Evolutionary conservation across 2,888 invertebrate genomes (phyloP).

Genomic region (Thecophora atra): DNA sequence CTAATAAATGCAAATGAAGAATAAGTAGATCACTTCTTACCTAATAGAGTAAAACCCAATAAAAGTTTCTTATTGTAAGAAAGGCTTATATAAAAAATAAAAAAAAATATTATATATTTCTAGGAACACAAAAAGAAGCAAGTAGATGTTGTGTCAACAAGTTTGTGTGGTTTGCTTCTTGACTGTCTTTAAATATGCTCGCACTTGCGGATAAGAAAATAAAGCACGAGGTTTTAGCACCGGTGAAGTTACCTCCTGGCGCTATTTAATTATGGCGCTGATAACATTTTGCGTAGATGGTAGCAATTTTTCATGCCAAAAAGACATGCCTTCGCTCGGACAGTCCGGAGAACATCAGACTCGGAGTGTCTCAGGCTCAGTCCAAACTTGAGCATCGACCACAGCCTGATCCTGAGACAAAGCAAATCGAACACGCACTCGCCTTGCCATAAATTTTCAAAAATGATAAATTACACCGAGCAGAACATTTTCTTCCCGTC

Average conservation of each 20-base stretch:
- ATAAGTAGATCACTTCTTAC: too few species aligned
- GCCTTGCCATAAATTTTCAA: constrained; percentile 59
- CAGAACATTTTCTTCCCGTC: constrained; percentile 41
- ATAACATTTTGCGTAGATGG: constrained; percentile 65
- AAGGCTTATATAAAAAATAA: constrained; percentile 3
- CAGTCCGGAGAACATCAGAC: not conserved
- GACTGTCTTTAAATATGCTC: not conserved
- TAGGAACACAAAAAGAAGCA: not conserved
- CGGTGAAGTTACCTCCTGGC: constrained; percentile 56
- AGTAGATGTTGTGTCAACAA: constrained; percentile 14
- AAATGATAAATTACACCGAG: constrained; percentile 60
- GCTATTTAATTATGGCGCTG: constrained; percentile 66
- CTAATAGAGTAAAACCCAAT: too few species aligned
- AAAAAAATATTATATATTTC: not conserved
- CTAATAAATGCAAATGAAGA: too few species aligned
- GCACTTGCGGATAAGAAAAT: not conserved
- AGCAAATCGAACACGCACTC: constrained; percentile 31
- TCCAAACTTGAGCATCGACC: not conserved
- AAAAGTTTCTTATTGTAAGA: too few species aligned
- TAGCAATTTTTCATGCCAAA: constrained; percentile 63
- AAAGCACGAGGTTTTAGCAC: not conserved
- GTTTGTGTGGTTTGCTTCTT: not conserved
- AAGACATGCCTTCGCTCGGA: constrained; percentile 25
- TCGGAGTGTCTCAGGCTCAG: too few species aligned
- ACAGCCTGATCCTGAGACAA: constrained; percentile 4